phyloP scores from a whole-genome alignment of 1,140 invertebrate genomes.

The Eciton burchellii region DNA sequence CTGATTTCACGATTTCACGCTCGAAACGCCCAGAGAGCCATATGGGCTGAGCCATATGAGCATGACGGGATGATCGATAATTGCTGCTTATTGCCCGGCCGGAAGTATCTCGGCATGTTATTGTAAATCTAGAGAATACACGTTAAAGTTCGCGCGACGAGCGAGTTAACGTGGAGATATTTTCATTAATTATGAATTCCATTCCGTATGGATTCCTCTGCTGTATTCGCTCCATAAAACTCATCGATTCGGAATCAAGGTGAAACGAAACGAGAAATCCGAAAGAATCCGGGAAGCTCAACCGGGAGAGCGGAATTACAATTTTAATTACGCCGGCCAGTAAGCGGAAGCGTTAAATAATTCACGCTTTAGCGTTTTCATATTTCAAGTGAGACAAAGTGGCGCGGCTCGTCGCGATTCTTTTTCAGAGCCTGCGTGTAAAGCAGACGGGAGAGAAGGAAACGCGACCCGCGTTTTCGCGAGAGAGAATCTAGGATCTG shows the following conservation, averaged over 20 bases:
- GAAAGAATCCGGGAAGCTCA: not conserved
- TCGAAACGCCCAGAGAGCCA: too few relatives aligned
- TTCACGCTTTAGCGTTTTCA: slow-evolving; percentile 48
- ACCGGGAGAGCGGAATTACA: not conserved
- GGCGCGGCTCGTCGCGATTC: slow-evolving; percentile 28
- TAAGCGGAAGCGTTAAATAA: slow-evolving; percentile 49
- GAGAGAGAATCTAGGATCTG: slow-evolving; percentile 31
- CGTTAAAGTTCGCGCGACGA: too few relatives aligned
- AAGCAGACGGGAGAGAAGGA: slow-evolving; percentile 35
- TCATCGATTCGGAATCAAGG: slow-evolving; percentile 2
- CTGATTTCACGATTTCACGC: too few relatives aligned
- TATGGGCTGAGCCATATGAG: too few relatives aligned
- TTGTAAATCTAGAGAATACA: too few relatives aligned
- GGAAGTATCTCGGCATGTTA: too few relatives aligned
- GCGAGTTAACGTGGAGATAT: not conserved
- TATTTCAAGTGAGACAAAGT: slow-evolving; percentile 54
- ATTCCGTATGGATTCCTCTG: not conserved
- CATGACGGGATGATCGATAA: too few relatives aligned
- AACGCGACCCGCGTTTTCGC: slow-evolving; percentile 2
- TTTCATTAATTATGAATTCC: not conserved
- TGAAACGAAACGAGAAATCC: not conserved
- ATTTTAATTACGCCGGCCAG: slow-evolving; percentile 35
- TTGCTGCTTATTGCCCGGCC: too few relatives aligned
- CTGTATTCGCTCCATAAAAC: too few relatives aligned
- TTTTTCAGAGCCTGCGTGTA: slow-evolving; percentile 41